These are phyloP conservation scores for Ophonus ardosiacus DNA, from an alignment of 2,888 invertebrate genomes.

Conservation along the genomic window DNA sequence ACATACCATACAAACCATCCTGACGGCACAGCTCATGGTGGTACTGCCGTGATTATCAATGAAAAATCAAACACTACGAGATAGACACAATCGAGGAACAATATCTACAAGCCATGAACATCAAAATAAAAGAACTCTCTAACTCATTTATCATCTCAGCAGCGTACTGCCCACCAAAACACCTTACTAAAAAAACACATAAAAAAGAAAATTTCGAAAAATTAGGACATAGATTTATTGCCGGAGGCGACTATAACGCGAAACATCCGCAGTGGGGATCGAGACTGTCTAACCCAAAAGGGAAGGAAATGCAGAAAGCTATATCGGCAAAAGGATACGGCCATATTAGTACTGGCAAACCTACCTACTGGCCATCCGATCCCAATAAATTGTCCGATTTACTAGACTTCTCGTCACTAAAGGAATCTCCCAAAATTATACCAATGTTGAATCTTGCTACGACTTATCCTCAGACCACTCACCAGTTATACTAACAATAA, in stretches of 20 bases:
- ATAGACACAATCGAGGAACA: neutral
- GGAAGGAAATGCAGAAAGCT: neutral
- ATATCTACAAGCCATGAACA: neutral
- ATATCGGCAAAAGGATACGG: neutral
- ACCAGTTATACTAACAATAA: too few relatives aligned
- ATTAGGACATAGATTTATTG: slow-evolving; percentile 62
- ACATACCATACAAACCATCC: neutral
- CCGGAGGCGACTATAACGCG: slow-evolving; percentile 65
- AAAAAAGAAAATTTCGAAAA: slow-evolving; percentile 53
- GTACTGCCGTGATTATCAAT: neutral
- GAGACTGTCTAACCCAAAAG: slow-evolving; percentile 10
- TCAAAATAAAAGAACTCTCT: neutral
- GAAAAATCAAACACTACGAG: neutral
- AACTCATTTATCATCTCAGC: slow-evolving; percentile 1
- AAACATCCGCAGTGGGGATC: slow-evolving; percentile 65
- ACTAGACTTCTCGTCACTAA: too few relatives aligned
- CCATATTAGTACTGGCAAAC: neutral
- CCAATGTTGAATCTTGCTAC: too few relatives aligned
- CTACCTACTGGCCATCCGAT: neutral
- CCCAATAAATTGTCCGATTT: neutral
- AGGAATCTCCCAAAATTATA: too few relatives aligned
- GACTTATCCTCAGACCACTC: too few relatives aligned
- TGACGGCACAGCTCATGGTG: neutral
- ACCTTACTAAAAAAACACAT: slow-evolving; percentile 62
- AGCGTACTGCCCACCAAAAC: slow-evolving; percentile 66